Conservation (phyloP, 2,113 vertebrate genomes). For the Microtus richardsoni region DNA sequence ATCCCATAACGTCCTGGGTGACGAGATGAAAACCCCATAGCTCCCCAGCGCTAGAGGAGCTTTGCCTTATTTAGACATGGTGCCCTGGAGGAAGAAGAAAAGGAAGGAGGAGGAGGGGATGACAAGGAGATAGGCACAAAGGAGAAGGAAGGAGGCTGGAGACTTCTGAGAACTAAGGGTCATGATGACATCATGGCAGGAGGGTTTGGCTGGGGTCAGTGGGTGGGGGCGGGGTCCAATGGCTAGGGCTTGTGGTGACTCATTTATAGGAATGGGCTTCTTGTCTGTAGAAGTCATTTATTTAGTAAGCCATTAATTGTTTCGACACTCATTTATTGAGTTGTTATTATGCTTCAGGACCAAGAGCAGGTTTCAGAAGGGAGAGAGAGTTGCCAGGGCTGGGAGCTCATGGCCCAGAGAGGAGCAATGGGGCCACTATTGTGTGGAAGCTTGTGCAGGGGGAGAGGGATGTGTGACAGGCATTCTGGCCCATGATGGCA, state of each 20-base stretch:
- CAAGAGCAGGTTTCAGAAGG: background rate
- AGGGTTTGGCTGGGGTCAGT: conserved; percentile 60
- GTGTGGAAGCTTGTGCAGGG: background rate
- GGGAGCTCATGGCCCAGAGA: background rate
- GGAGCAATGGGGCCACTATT: background rate
- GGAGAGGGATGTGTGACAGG: background rate
- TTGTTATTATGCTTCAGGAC: conserved; percentile 42
- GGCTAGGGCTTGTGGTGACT: conserved; percentile 61
- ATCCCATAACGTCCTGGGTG: background rate
- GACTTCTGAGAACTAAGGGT: conserved; percentile 73
- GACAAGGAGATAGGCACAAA: background rate
- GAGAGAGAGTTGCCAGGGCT: background rate
- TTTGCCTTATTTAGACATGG: conserved; percentile 64
- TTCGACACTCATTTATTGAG: conserved; percentile 42
- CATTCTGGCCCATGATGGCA: background rate
- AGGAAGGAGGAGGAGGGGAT: conserved; percentile 59
- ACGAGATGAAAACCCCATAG: background rate
- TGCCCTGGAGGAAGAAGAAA: background rate
- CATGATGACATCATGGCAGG: conserved; percentile 47
- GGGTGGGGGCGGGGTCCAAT: conserved; percentile 42
- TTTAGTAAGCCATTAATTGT: conserved; percentile 55
- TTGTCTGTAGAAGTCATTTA: conserved; percentile 27
- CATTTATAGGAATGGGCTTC: conserved; percentile 56
- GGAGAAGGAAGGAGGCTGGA: conserved; percentile 55
- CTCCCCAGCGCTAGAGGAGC: background rate